A percentile compares a stretch with the other conserved stretches of the same genome.
phyloP scores from a whole-genome alignment of 2,113 vertebrate species.

The Poeciliopsis turrubarensis region DNA sequence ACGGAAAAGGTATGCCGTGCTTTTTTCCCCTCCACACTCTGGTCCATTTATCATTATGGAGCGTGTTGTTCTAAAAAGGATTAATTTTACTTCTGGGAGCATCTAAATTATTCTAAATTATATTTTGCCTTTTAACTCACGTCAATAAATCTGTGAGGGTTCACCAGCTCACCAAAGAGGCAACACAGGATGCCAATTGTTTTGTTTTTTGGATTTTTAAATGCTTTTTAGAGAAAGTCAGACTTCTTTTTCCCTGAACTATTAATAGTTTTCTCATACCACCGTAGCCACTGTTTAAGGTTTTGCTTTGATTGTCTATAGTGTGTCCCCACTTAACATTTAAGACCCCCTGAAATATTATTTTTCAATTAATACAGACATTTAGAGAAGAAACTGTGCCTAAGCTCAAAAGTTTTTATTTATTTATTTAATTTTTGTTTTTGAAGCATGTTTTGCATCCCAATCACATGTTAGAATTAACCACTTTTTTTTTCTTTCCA shows the following conservation, averaged over 20 bases:
- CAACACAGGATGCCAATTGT: neutral
- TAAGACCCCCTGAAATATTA: too few relatives aligned
- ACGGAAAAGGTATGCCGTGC: constrained; percentile 77
- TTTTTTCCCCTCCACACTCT: constrained; percentile 61
- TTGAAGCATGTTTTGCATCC: constrained; percentile 40
- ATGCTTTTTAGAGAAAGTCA: neutral
- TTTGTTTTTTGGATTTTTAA: neutral
- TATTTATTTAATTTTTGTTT: constrained; percentile 33
- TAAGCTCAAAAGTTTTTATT: constrained; percentile 3
- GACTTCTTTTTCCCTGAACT: neutral
- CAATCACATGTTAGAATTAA: constrained; percentile 56
- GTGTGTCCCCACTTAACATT: constrained; percentile 21
- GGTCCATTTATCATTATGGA: constrained; percentile 68
- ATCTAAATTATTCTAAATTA: neutral
- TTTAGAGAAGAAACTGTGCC: constrained; percentile 8
- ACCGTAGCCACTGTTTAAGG: neutral
- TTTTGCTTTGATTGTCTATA: constrained; percentile 40
- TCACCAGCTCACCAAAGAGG: neutral
- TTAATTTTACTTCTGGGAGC: constrained; percentile 23
- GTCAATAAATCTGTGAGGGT: neutral
- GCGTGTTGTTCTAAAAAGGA: constrained; percentile 48
- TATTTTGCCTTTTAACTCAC: neutral
- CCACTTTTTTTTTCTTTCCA: constrained; percentile 44
- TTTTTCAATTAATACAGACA: too few relatives aligned
- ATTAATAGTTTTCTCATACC: neutral